Evolutionary conservation across 1,140 invertebrate genomes (phyloP), one percentile per base, ranked within the genome.

Genomic region (Caenorhabditis inopinata): DNA sequence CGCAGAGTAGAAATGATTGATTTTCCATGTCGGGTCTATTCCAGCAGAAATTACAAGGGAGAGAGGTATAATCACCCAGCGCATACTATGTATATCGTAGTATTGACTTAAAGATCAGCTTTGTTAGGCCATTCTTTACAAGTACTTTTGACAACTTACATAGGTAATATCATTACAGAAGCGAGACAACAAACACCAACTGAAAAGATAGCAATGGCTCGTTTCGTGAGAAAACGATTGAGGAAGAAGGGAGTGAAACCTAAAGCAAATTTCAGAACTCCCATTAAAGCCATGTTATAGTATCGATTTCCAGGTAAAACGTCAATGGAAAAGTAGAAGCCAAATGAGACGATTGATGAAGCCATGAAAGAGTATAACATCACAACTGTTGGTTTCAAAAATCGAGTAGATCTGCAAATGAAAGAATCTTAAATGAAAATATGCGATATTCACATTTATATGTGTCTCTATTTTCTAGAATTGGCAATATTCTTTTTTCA

Each of bases 331-430:
- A 87, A 87, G 78, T 87, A 88, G 46, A 68, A 81, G 5, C 87
- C 86, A 74, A 88, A 87, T 4, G 87, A 88, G 11, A 88, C 85
- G 25, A 87, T 62, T 25, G 77, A 81, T 16, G 86, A 86, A 1
- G 86, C 82, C 0, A 84, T 42, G 46, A 88, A 87, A 45, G 86
- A 87, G 53, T 86, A 87, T 48, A 79, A 47, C 45, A 87, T 82
- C 0, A 84, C 81, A 12, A 82, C 74, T 18, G 88, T 79, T 16
- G 53, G 78, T n/a, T 68, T 74, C 4, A 14, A 42, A 0, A 79
- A n/a, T 5, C 23, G 21, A 5, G 78, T 38, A n/a, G 18, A 53
- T 42, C 78, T 79, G 78, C 1, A 79, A 45, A 38, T 14, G 5
- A 5, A 14, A 42, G 14, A 7, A 42, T 42, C 14, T 7, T 14